A percentile compares a stretch with the other conserved stretches of the same genome.
Evolutionary conservation across 1,140 invertebrate species (phyloP).

Genomic region (Sitophilus oryzae): DNA sequence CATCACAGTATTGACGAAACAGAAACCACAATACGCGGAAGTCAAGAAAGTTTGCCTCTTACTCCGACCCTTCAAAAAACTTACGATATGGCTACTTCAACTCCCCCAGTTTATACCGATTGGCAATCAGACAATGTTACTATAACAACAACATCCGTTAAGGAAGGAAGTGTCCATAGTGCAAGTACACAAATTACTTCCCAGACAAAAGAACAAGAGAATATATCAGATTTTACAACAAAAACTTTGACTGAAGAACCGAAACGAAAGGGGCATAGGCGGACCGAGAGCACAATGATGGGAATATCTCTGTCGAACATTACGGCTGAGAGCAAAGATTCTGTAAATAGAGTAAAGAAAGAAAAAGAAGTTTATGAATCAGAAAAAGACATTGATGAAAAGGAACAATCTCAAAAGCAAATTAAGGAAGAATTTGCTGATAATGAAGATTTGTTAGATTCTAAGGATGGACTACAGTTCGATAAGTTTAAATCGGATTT

Average conservation of each 20-base stretch:
- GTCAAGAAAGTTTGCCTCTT: slow-evolving; percentile 32
- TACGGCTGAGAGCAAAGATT: slow-evolving; percentile 39
- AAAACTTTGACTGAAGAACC: slow-evolving; percentile 43
- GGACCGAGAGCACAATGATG: slow-evolving; percentile 47
- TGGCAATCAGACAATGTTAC: slow-evolving; percentile 47
- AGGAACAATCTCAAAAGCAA: slow-evolving; percentile 31
- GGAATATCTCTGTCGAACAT: slow-evolving; percentile 16
- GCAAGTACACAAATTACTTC: slow-evolving; percentile 55
- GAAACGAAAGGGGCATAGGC: slow-evolving; percentile 49
- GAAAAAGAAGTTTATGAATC: slow-evolving; percentile 45
- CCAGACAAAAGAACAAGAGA: slow-evolving; percentile 38
- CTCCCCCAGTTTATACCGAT: slow-evolving; percentile 29
- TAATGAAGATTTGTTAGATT: slow-evolving; percentile 26
- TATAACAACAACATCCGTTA: slow-evolving; percentile 49
- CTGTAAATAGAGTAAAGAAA: slow-evolving; percentile 44
- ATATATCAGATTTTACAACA: slow-evolving; percentile 47
- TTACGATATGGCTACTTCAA: slow-evolving; percentile 40
- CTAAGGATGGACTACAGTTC: slow-evolving; percentile 41
- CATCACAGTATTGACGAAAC: slow-evolving; percentile 46
- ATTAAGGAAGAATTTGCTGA: slow-evolving; percentile 37
- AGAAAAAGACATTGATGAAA: slow-evolving; percentile 33
- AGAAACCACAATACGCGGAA: slow-evolving; percentile 25
- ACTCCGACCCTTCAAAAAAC: slow-evolving; percentile 34
- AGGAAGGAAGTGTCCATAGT: slow-evolving; percentile 46
- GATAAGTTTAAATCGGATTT: slow-evolving; percentile 40